Evolutionary conservation across 1,140 invertebrate species (phyloP), one percentile per base, ranked within the genome.

Genomic region (Carposina sasakii): DNA sequence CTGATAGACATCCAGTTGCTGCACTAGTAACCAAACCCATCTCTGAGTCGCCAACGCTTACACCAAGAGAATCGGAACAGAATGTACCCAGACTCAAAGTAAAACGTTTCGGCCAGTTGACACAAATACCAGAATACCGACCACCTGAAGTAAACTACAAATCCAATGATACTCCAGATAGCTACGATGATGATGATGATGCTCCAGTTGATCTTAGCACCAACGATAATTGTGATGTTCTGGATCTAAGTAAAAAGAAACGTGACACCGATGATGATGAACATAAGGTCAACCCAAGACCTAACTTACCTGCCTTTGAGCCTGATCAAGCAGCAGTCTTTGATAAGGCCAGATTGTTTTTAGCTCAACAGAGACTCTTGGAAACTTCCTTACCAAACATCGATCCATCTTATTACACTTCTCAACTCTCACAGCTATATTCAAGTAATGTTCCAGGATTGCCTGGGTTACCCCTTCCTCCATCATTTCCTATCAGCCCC

Each of bases 221-320:
- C 82, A 81, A 76, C 40, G 81, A 83, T 40, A 83, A 73, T 49
- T 84, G 81, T 44, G 91, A 94, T 76, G 93, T 93, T 2, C 76
- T 97, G n/a, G 95, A 97, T 81, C 88, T 97, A 51, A 95, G 93
- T 66, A 93, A 94, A 57, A 96, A 95, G 72, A 90, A 87, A 49
- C 67, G 71, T n/a, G 77, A 83, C 12, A 67, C 63, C 17, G 84
- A 85, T 44, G 74, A 83, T 2, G 82, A 86, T 9, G 77, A 82
- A 8, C 77, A 77, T 3, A 76, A 76, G 46, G 52, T 57, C 1
- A 54, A 52, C 37, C 62, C 76, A 5, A 67, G 76, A 26, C 67
- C 78, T 12, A 67, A 82, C 0, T 89, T 83, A 44, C 67, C 78
- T 12, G 67, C 82, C 0, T 89, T 83, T 45, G 79, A 86, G 48